Evolutionary conservation across 2,888 invertebrate genomes (phyloP).

Genomic region (Prosopocoilus inquinatus): DNA sequence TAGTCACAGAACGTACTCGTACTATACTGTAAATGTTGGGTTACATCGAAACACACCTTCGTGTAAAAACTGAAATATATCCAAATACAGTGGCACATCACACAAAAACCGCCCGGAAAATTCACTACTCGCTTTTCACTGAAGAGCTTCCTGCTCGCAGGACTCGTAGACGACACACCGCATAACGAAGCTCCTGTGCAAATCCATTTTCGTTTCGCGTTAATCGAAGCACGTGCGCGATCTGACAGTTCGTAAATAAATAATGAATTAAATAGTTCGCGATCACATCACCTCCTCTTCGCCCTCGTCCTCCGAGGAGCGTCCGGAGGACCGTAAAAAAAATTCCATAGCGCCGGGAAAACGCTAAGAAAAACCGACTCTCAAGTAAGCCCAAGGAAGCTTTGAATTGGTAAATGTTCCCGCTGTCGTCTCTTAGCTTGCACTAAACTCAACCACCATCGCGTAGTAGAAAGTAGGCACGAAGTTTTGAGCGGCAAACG

Average conservation of each 20-base stretch:
- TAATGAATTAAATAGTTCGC: no score
- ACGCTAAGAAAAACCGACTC: no score
- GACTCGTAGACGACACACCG: conserved; percentile 41
- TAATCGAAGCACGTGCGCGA: conserved; percentile 22
- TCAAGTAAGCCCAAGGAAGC: conserved; percentile 6
- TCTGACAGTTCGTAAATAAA: conserved; percentile 23
- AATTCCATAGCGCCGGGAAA: no score
- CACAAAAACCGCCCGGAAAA: background rate
- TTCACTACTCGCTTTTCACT: conserved; percentile 9
- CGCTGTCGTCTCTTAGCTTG: conserved; percentile 42
- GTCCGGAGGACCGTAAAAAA: no score
- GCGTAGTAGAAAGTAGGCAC: conserved; percentile 47
- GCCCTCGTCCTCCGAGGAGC: no score
- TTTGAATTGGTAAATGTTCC: conserved; percentile 28
- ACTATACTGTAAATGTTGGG: background rate
- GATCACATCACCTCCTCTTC: no score
- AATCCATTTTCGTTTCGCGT: conserved; percentile 35
- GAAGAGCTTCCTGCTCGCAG: conserved; percentile 19
- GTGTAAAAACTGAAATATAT: conserved; percentile 8
- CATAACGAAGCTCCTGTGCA: conserved; percentile 39
- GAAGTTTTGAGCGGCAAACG: conserved; percentile 41
- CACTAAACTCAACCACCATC: conserved; percentile 41
- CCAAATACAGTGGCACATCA: conserved; percentile 16
- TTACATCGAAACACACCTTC: conserved; percentile 14
- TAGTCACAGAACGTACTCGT: conserved; percentile 19